These are phyloP conservation scores for Arion vulgaris DNA, from an alignment of 1,140 invertebrate species.

Conservation along the genomic window DNA sequence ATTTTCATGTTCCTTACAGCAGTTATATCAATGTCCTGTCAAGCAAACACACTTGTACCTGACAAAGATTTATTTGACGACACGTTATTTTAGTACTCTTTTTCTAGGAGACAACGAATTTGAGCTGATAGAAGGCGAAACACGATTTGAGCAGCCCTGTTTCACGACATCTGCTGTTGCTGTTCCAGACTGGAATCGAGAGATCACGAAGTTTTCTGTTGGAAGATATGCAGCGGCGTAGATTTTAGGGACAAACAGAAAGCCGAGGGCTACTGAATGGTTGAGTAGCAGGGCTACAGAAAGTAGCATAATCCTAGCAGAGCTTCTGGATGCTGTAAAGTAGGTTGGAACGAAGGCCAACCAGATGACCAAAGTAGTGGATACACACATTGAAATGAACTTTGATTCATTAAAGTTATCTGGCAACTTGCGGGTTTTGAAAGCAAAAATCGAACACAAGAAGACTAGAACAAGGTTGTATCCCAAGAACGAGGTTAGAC, in stretches of 20 bases:
- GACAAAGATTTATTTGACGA: too few relatives aligned
- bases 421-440: constrained; percentile 75
- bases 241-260: constrained; percentile 24
- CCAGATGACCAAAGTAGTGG: constrained; percentile 63
- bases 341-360: constrained; percentile 64
- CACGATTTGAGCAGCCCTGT: not conserved
- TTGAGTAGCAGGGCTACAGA: constrained; percentile 19
- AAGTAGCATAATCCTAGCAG: constrained; percentile 40
- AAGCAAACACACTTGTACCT: too few relatives aligned
- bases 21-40: too few relatives aligned
- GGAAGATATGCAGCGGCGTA: not conserved
- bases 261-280: not conserved
- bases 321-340: constrained; percentile 51
- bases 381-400: constrained; percentile 64
- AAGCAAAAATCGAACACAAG: constrained; percentile 90
- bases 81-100: not conserved
- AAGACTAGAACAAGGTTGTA: constrained; percentile 91
- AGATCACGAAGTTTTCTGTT: not conserved
- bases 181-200: not conserved
- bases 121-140: not conserved
- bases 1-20: too few relatives aligned
- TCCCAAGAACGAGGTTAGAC: constrained; percentile 74
- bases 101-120: not conserved
- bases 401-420: constrained; percentile 68
- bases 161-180: not conserved